Evolutionary conservation across 1,140 invertebrate genomes (phyloP).

Genomic region (Leptopilina clavipes): DNA sequence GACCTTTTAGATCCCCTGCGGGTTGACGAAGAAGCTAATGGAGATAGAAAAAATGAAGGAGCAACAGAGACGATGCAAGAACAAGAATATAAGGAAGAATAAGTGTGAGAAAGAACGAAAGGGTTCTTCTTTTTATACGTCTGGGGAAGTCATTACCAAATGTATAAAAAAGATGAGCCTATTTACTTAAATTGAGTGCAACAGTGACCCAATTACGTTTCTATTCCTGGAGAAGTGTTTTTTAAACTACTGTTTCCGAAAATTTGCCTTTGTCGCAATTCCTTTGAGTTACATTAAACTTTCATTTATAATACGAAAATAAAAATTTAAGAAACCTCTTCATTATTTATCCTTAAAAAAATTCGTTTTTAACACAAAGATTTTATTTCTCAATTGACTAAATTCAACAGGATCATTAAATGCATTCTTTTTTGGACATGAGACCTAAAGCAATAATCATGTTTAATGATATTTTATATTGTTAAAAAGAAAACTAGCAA

Average conservation of each 20-base stretch:
- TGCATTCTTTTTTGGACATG: too few relatives aligned
- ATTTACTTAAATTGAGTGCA: conserved; percentile 58
- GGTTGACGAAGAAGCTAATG: conserved; percentile 36
- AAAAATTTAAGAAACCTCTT: too few relatives aligned
- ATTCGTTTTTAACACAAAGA: too few relatives aligned
- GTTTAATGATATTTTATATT: too few relatives aligned
- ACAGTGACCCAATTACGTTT: conserved; percentile 61
- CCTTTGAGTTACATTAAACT: not conserved
- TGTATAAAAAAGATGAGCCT: conserved; percentile 45
- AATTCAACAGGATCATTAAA: too few relatives aligned
- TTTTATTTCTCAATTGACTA: too few relatives aligned
- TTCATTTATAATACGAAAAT: not conserved
- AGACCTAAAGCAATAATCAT: too few relatives aligned
- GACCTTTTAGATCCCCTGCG: conserved; percentile 36
- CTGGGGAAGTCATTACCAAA: conserved; percentile 54
- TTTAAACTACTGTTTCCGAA: conserved; percentile 1
- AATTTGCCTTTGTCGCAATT: conserved; percentile 28
- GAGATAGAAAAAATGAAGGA: conserved; percentile 31
- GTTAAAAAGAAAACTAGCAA: too few relatives aligned
- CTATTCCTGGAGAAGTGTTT: not conserved
- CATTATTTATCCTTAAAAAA: too few relatives aligned
- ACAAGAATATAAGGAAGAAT: conserved; percentile 35
- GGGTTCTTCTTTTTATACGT: conserved; percentile 58
- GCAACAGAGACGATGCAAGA: conserved; percentile 38
- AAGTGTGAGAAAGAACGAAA: conserved; percentile 45